Conservation (phyloP, 2,797 vertebrate species). For the Cynodonichthys magdalenae region DNA sequence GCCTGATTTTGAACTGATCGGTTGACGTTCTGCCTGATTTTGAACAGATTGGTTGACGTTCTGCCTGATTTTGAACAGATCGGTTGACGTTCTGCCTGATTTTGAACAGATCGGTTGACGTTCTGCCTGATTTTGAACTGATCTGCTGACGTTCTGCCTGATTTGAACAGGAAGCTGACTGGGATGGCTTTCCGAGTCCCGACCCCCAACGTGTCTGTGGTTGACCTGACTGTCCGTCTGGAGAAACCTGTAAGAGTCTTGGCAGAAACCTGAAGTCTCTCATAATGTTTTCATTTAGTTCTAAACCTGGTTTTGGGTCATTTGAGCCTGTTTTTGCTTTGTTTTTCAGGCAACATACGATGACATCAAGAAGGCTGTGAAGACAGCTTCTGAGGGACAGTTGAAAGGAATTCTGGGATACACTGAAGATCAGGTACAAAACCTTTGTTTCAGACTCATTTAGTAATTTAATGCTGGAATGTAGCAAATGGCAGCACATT, state of each 20-base stretch:
- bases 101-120: too few species aligned
- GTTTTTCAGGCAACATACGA: slow-evolving; percentile 90
- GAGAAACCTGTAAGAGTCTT: slow-evolving; percentile 89
- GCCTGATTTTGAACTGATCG: too few species aligned
- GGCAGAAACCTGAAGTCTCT: not conserved
- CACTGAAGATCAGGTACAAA: slow-evolving; percentile 86
- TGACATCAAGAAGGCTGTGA: slow-evolving; percentile 90
- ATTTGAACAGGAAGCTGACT: slow-evolving; percentile 87
- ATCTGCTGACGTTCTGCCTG: too few species aligned
- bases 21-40: too few species aligned
- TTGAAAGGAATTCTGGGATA: slow-evolving; percentile 92
- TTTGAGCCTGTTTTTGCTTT: too few species aligned
- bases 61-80: too few species aligned
- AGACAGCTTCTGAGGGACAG: slow-evolving; percentile 88
- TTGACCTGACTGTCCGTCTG: slow-evolving; percentile 95
- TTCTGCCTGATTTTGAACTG: too few species aligned
- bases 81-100: too few species aligned
- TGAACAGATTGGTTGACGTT: too few species aligned
- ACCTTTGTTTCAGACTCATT: not conserved
- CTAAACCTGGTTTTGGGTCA: too few species aligned
- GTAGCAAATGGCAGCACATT: slow-evolving; percentile 26
- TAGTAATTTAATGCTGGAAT: too few species aligned
- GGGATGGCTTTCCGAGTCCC: slow-evolving; percentile 99
- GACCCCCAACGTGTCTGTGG: slow-evolving; percentile 95
- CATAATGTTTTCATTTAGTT: not conserved